Base-by-base conservation (phyloP, 2,113 vertebrate genomes). In the Excalfactoria chinensis region DNA sequence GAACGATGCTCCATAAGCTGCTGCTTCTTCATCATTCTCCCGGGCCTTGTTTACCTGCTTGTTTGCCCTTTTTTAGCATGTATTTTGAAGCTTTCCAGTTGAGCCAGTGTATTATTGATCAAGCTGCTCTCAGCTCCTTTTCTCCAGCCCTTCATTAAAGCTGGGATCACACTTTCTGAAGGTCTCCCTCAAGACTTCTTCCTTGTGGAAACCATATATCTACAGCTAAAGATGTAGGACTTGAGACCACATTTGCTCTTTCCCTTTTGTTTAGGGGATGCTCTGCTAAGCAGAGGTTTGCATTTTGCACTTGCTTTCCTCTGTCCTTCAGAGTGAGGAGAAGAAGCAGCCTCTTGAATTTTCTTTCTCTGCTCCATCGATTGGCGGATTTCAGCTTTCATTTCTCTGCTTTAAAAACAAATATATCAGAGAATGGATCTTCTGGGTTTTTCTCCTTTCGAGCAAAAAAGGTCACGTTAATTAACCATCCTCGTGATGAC, bases 391-490 rank as follows among this genome's bases (percentile, higher is more conserved):
- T 80, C 43, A 23, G 22, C 32, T 37, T 89, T 87, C 16, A 8
- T 49, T 90, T 78, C 6, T 25, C 59, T 69, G 58, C 55, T 88
- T 74, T 71, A 74, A 55, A 91, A 82, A 56, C 32, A 76, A 40
- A 70, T 12, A 7, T 23, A 32, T 17, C 59, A 74, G 83, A 72
- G 15, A 14, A 73, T 17, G 8, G 60, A 89, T 63, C 72, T 93
- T 85, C 55, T 59, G 60, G 2, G 34, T 14, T 82, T 64, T 64
- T 85, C 28, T 53, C 46, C 44, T 76, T 66, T 89, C 41, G 74
- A 77, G 58, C 15, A 53, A 23, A 41, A 91, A 93, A 90, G 81
- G 88, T 90, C 92, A 66, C n/a, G 35, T 87, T 96, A 96, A 96
- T 96, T 95, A 95, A 68, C 68, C 30, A 30, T 46, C 77, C 37